Percentiles rank a stretch among this genome's conserved stretches.
phyloP scores from a whole-genome alignment of 2,888 invertebrate species.

The Hedychridium roseum region DNA sequence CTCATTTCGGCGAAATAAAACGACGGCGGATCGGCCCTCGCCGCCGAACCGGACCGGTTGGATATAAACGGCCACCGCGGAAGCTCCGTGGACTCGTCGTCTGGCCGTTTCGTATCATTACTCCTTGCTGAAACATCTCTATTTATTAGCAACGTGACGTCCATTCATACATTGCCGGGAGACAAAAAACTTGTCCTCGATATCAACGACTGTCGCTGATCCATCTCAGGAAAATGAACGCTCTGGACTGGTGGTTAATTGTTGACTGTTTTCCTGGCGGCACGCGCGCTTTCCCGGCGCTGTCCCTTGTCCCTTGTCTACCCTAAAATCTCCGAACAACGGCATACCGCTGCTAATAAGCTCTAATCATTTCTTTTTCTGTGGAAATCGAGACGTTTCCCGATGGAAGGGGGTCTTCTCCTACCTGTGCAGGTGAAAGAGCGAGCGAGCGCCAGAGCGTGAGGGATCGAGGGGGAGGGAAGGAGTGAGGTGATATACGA shows the following conservation, averaged over 20 bases:
- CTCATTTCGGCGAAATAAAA: slow-evolving; percentile 42
- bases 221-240: too few species aligned
- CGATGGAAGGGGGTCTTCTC: slow-evolving; percentile 13
- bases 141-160: slow-evolving; percentile 29
- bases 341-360: slow-evolving; percentile 39
- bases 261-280: too few species aligned
- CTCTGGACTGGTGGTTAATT: too few species aligned
- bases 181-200: too few species aligned
- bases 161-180: too few species aligned
- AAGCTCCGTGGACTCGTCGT: slow-evolving; percentile 48
- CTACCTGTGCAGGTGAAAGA: too few species aligned
- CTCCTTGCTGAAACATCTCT: slow-evolving; percentile 45
- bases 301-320: too few species aligned
- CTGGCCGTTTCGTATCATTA: slow-evolving; percentile 46
- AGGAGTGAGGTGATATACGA: slow-evolving; percentile 42
- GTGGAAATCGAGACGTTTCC: slow-evolving; percentile 36
- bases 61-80: slow-evolving; percentile 43
- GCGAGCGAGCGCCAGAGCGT: slow-evolving; percentile 10
- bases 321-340: too few species aligned
- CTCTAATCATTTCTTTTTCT: slow-evolving; percentile 39
- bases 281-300: too few species aligned
- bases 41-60: slow-evolving; percentile 42
- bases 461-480: slow-evolving; percentile 2
- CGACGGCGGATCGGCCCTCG: slow-evolving; percentile 21
- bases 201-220: too few species aligned